Percentiles rank a stretch among this genome's conserved stretches.
These are phyloP conservation scores for Thalassaphorura encarpata DNA, from an alignment of 1,140 invertebrate genomes.

Conservation along the genomic window DNA sequence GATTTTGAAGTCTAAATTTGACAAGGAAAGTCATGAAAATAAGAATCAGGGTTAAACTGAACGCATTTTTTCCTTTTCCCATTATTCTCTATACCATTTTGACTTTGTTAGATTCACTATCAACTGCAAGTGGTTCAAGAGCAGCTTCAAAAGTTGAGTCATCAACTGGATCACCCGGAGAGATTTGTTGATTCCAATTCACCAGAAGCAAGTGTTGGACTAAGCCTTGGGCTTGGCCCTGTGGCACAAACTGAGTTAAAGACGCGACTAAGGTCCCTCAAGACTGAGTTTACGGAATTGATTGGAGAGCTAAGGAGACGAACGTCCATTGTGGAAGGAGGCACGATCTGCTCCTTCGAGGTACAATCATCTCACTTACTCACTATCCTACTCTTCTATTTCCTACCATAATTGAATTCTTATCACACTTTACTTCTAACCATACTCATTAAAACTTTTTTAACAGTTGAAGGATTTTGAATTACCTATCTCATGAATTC, in stretches of 20 bases:
- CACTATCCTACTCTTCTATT: too few relatives aligned
- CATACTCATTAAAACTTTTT: too few relatives aligned
- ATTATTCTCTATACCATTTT: slow-evolving; percentile 9
- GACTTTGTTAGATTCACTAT: slow-evolving; percentile 39
- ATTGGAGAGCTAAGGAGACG: slow-evolving; percentile 42
- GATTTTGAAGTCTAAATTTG: too few relatives aligned
- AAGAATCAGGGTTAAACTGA: too few relatives aligned
- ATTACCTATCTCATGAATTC: too few relatives aligned
- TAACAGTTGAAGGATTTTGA: too few relatives aligned
- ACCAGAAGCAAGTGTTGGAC: background rate
- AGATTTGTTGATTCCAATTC: background rate
- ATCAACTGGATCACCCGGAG: slow-evolving; percentile 35
- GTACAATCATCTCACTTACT: too few relatives aligned
- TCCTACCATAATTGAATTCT: too few relatives aligned
- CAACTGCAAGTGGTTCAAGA: slow-evolving; percentile 44
- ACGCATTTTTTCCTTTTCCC: background rate
- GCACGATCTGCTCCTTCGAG: slow-evolving; percentile 28
- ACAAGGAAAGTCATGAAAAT: too few relatives aligned
- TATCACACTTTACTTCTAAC: too few relatives aligned
- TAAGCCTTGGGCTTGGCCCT: slow-evolving; percentile 1
- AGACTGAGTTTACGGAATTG: slow-evolving; percentile 45
- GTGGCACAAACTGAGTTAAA: slow-evolving; percentile 34
- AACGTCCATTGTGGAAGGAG: slow-evolving; percentile 39
- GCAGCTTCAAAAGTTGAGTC: slow-evolving; percentile 42
- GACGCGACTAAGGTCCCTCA: slow-evolving; percentile 42